Evolutionary conservation across 2,797 vertebrate genomes (phyloP).

Genomic region (Poecilia wingei): DNA sequence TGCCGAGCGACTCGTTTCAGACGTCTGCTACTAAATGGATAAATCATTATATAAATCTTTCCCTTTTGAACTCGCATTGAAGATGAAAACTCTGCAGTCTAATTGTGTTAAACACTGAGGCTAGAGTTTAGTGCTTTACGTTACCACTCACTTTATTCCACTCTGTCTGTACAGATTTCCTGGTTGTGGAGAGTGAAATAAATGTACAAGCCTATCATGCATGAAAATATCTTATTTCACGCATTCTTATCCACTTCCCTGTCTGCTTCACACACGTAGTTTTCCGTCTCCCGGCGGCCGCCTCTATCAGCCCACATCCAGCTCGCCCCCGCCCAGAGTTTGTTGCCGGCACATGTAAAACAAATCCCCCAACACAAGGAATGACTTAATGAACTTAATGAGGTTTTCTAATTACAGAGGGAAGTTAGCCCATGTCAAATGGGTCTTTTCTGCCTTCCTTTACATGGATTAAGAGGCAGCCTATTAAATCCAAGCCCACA

Average conservation of each 20-base stretch:
- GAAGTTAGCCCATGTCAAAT: constrained; percentile 79
- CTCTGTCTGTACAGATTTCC: neutral
- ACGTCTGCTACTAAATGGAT: neutral
- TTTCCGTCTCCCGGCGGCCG: neutral
- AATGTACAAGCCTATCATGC: neutral
- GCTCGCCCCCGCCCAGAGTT: constrained; percentile 32
- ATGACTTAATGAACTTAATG: constrained; percentile 82
- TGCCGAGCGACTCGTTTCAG: neutral
- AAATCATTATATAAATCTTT: neutral
- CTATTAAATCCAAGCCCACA: constrained; percentile 68
- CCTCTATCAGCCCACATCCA: constrained; percentile 23
- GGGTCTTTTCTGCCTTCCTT: constrained; percentile 70
- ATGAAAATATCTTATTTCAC: neutral
- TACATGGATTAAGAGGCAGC: constrained; percentile 74
- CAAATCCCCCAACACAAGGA: constrained; percentile 74
- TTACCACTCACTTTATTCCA: neutral
- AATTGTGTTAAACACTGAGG: neutral
- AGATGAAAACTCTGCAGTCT: neutral
- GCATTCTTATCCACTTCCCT: no score
- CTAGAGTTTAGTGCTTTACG: neutral
- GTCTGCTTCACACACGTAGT: neutral
- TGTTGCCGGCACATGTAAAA: constrained; percentile 71
- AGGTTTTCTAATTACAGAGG: constrained; percentile 80
- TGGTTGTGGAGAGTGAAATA: neutral
- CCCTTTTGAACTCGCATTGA: neutral